Evolutionary conservation across 2,888 invertebrate genomes (phyloP), one percentile per base, ranked within the genome.

Genomic region (Syritta pipiens): DNA sequence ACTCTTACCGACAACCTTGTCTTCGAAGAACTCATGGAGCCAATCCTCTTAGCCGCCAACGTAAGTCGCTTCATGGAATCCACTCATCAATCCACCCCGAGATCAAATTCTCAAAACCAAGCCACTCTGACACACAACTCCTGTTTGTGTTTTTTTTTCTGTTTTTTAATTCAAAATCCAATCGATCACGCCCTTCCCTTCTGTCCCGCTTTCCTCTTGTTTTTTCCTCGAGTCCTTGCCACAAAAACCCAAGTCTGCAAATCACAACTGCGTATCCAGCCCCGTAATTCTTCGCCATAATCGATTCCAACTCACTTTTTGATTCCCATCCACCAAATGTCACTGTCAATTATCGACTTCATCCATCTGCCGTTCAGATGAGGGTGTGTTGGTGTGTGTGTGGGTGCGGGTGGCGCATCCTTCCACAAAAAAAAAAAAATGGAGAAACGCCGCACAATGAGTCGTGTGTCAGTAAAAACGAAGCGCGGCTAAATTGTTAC

Each of bases 311-410:
- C 26, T 55, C 24, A 17, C 55, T 40, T 24, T 17, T 46, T 35
- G 55, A 46, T 35, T 22, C n/a, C 9, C n/a, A 10, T 35, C 26
- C 19, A 24, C 37, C 49, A 30, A 32, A 28, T 76, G 30, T 76
- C 76, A 53, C 6, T 37, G 14, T 40, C 51, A 71, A 76, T 76
- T 46, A 76, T 63, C 37, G 51, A 51, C 46, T 63, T 71, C 17
- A 76, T 71, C 40, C 28, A 59, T 76, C 76, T 57, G 6, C 62
- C 4, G 20, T 12, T 35, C n/a, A n/a, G n/a, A n/a, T n/a, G n/a
- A n/a, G n/a, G n/a, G n/a, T n/a, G n/a, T n/a, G n/a, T n/a, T n/a
- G n/a, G n/a, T n/a, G n/a, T n/a, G 10, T 26, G 37, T 40, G 37
- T 28, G 51, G 53, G 24, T 22, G 51, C 51, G 49, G 20, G 19